Percentiles rank a stretch among this genome's conserved stretches.
Evolutionary conservation across 2,797 vertebrate species (phyloP).

Genomic region (Margarornis squamiger): DNA sequence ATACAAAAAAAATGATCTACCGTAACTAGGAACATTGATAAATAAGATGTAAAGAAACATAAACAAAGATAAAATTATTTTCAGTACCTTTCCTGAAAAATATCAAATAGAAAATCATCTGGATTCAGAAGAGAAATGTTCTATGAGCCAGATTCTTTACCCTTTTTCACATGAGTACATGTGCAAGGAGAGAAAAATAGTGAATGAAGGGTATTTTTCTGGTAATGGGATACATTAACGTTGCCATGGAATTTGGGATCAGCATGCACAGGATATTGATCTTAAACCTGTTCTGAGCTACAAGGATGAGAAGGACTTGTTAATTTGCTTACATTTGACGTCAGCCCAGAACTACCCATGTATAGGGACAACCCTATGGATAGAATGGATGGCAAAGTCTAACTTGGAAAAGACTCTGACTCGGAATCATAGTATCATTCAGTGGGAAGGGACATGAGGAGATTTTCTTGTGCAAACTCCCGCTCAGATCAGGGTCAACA

Average conservation of each 20-base stretch:
- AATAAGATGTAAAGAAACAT: not conserved
- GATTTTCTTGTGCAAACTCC: not conserved
- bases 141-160: not conserved
- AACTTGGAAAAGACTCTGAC: not conserved
- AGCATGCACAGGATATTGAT: not conserved
- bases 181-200: not conserved
- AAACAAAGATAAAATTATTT: not conserved
- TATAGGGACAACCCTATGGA: not conserved
- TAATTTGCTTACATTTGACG: not conserved
- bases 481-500: not conserved
- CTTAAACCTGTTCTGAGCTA: not conserved
- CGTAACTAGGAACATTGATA: not conserved
- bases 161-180: not conserved
- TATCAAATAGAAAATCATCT: not conserved
- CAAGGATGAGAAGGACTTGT: not conserved
- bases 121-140: not conserved
- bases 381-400: not conserved
- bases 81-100: not conserved
- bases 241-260: constrained; percentile 1
- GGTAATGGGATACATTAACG: not conserved
- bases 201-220: constrained; percentile 1
- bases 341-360: not conserved
- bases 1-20: not conserved
- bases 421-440: not conserved
- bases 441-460: not conserved